Conservation (phyloP, 2,888 invertebrate species). For the Epistrophella euchroma region DNA sequence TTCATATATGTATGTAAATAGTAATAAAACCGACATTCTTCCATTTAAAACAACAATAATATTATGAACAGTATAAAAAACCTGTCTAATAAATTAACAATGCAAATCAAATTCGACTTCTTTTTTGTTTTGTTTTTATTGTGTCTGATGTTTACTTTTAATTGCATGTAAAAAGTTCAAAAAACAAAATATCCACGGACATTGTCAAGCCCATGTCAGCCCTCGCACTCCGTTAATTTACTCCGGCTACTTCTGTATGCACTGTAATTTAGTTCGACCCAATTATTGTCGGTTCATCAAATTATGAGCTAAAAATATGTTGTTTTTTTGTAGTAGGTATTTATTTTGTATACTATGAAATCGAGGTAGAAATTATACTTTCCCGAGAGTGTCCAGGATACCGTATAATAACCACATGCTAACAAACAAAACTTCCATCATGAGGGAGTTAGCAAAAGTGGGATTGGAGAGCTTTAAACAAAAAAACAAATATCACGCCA, state of each 20-base stretch:
- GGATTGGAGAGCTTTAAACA: conserved; percentile 32
- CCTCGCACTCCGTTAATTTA: conserved; percentile 71
- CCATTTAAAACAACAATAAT: neutral
- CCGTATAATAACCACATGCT: conserved; percentile 48
- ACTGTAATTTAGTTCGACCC: conserved; percentile 76
- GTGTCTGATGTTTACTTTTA: conserved; percentile 43
- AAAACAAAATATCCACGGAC: conserved; percentile 37
- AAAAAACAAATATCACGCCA: conserved; percentile 24
- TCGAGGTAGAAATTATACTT: conserved; percentile 43
- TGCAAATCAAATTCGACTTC: conserved; percentile 60
- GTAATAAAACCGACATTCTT: conserved; percentile 1
- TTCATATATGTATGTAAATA: neutral
- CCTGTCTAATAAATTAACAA: conserved; percentile 58
- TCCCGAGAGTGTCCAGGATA: conserved; percentile 34
- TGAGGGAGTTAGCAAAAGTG: conserved; percentile 61
- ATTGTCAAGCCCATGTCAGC: conserved; percentile 72
- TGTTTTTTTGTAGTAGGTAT: neutral
- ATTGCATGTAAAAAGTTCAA: conserved; percentile 47
- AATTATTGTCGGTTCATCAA: conserved; percentile 76
- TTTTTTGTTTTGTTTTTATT: neutral
- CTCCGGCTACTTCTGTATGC: conserved; percentile 61
- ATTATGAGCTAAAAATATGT: conserved; percentile 72
- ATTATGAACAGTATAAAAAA: conserved; percentile 3
- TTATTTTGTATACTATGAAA: conserved; percentile 3
- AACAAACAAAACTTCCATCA: conserved; percentile 39